Percentiles rank a stretch among this genome's conserved stretches.
Evolutionary conservation across 2,797 vertebrate genomes (phyloP).

Genomic region (Rhinatrema bivittatum): DNA sequence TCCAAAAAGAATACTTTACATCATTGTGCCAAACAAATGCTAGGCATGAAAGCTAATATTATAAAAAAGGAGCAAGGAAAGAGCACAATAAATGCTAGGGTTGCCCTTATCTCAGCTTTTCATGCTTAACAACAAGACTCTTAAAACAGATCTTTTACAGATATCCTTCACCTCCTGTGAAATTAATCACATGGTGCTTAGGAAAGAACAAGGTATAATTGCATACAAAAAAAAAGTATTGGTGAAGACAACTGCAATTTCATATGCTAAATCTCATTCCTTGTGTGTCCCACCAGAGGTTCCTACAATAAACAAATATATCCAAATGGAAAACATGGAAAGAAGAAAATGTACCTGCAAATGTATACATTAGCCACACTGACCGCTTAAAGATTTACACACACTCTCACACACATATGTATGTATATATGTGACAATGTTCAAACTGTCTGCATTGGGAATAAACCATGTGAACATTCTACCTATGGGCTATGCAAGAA

Average conservation of each 20-base stretch:
- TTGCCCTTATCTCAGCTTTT: no score
- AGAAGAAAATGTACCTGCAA: background rate
- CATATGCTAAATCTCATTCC: constrained; percentile 26
- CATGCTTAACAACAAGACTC: no score
- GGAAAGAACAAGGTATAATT: constrained; percentile 3
- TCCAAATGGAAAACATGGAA: constrained; percentile 3
- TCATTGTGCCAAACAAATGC: no score
- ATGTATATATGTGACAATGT: no score
- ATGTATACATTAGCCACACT: constrained; percentile 2
- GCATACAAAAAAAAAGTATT: constrained; percentile 6
- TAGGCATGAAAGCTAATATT: no score
- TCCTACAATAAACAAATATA: background rate
- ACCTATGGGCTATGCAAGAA: no score
- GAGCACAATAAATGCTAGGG: no score
- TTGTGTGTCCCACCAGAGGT: background rate
- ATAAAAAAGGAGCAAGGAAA: no score
- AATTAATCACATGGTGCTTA: constrained; percentile 5
- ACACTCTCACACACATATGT: no score
- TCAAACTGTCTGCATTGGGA: no score
- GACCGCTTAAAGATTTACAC: constrained; percentile 3
- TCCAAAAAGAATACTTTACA: no score
- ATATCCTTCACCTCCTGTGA: constrained; percentile 7
- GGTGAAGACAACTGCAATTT: constrained; percentile 12
- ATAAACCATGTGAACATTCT: no score
- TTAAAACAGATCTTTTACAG: background rate